These are phyloP conservation scores for Camponotus pennsylvanicus DNA, from an alignment of 1,140 invertebrate species.

Conservation along the genomic window DNA sequence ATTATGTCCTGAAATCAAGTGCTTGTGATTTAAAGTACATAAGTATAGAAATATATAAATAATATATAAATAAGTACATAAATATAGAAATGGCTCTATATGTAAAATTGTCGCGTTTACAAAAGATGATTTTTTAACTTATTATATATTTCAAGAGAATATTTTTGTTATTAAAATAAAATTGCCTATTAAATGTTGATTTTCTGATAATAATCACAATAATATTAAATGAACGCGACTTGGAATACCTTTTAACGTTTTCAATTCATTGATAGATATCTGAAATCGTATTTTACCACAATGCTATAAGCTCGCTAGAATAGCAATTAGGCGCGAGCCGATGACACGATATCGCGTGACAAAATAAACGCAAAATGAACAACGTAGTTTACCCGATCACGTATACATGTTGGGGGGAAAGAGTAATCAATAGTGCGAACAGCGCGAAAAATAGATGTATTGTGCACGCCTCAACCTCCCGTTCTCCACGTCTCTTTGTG, in stretches of 20 bases:
- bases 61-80: neutral
- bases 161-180: constrained; percentile 7
- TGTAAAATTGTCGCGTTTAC: neutral
- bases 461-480: neutral
- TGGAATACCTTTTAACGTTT: constrained; percentile 14
- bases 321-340: constrained; percentile 38
- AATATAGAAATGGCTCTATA: neutral
- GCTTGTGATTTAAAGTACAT: neutral
- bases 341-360: constrained; percentile 41
- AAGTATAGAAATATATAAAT: neutral
- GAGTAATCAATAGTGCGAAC: constrained; percentile 41
- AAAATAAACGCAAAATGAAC: constrained; percentile 36
- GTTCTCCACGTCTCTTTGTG: constrained; percentile 11
- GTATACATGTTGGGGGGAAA: neutral
- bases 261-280: neutral
- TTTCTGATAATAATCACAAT: neutral
- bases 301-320: neutral
- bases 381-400: constrained; percentile 12
- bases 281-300: neutral
- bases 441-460: constrained; percentile 28
- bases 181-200: neutral
- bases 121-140: neutral
- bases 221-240: neutral
- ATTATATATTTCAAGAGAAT: neutral
- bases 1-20: neutral